Evolutionary conservation across 1,140 invertebrate species (phyloP).

Genomic region (Drosophila pseudoananassae): DNA sequence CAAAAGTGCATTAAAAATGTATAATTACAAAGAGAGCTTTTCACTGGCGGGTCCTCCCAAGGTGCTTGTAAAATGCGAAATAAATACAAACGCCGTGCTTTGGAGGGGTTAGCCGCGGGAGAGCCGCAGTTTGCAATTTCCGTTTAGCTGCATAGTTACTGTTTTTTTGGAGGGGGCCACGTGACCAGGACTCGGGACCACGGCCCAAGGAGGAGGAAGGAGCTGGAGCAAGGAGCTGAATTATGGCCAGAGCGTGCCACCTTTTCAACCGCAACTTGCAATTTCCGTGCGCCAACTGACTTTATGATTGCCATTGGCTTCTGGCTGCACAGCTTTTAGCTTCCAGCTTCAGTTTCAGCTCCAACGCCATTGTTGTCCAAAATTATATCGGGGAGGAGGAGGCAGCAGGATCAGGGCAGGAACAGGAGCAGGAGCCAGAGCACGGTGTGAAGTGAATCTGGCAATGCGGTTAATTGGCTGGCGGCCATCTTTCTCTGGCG

Average conservation of each 20-base stretch:
- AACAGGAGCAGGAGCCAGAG: neutral
- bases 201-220: neutral
- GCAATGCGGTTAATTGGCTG: conserved; percentile 61
- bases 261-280: conserved; percentile 71
- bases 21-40: conserved; percentile 42
- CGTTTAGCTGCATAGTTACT: conserved; percentile 36
- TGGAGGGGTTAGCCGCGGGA: neutral
- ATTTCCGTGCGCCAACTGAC: conserved; percentile 75
- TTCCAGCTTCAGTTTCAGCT: conserved; percentile 2
- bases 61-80: conserved; percentile 48
- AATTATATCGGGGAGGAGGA: conserved; percentile 6
- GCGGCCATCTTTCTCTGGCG: conserved; percentile 55
- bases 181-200: conserved; percentile 9
- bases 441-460: neutral
- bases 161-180: conserved; percentile 27
- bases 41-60: conserved; percentile 26
- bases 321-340: conserved; percentile 8
- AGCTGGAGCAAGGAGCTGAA: conserved; percentile 17
- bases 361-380: conserved; percentile 46
- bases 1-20: conserved; percentile 54
- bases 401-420: neutral
- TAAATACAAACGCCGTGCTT: conserved; percentile 38
- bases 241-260: conserved; percentile 55
- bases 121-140: conserved; percentile 70
- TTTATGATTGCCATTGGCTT: conserved; percentile 74